Evolutionary conservation across 2,113 vertebrate species (phyloP), one percentile per base, ranked within the genome.

Genomic region (Mirza zaza): DNA sequence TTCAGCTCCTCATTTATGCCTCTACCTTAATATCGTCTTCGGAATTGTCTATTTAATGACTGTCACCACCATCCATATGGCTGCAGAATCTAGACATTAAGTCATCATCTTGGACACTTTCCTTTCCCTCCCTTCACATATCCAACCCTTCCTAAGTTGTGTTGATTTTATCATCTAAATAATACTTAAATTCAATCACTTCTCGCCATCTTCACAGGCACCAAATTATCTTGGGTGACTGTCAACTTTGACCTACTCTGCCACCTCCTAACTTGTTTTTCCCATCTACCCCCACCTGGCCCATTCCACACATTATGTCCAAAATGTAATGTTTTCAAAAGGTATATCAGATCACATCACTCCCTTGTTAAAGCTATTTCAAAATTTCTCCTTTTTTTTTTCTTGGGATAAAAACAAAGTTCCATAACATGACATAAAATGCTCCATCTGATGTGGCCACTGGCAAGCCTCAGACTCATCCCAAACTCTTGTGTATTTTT

Each of bases 291-390:
- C 12, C 71, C 21, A 48, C 4, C 6, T 13, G n/a, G 5, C 36
- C 12, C 6, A 36, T 67, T 67, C 39, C 68, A 10, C 9, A 34
- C 0, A 6, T 86, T 21, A 71, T 79, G 6, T 70, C 27, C 59
- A 63, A 76, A 76, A 80, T 63, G 14, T 48, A 48, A 36, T 79
- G n/a, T 36, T 85, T 84, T 91, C 71, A 91, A 91, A 96, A 52
- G 15, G 6, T 21, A 39, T 8, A 75, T n/a, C 27, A 71, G 59
- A 87, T 36, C 5, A 67, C 5, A 48, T 73, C 45, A 59, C 25
- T 55, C 1, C 8, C 29, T 11, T 55, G 11, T 73, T 71, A 50
- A 61, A 87, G 79, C 52, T 42, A 63, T 29, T 87, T 90, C 18
- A 87, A 27, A 75, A 6, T 5, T 13, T 71, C 8, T 34, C 11